A percentile compares a stretch with the other conserved stretches of the same genome.
Conservation (phyloP, 2,888 invertebrate genomes). For the Acanthosepion lycidas region DNA sequence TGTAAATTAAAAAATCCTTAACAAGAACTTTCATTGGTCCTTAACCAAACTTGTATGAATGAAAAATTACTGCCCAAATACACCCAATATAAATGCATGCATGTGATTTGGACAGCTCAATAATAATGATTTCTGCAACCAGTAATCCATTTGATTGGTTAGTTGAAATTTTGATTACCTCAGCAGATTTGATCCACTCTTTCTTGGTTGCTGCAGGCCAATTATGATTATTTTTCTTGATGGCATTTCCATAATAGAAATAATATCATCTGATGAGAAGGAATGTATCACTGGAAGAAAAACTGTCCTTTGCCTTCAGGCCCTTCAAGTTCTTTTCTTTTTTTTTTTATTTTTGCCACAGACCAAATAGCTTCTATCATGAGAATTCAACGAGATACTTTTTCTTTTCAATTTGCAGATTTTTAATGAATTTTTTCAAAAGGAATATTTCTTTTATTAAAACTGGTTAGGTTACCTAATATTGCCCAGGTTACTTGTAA, state of each 20-base stretch:
- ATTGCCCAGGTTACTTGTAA: no score
- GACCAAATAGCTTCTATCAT: neutral
- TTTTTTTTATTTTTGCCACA: neutral
- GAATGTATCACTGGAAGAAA: slow-evolving; percentile 7
- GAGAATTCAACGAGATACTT: no score
- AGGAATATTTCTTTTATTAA: no score
- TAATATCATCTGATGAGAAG: neutral
- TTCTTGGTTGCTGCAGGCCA: neutral
- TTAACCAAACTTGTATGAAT: no score
- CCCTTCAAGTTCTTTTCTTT: neutral
- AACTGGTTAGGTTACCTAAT: no score
- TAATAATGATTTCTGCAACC: neutral
- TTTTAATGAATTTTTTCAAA: no score
- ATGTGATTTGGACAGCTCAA: neutral
- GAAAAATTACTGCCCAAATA: no score
- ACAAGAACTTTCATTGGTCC: no score
- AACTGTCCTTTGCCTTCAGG: neutral
- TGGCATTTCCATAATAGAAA: slow-evolving; percentile 4
- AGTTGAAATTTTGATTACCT: neutral
- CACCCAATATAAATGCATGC: neutral
- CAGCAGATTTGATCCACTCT: neutral
- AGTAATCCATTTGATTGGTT: neutral
- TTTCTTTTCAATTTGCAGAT: no score
- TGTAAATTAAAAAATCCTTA: no score
- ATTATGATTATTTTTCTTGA: neutral